Evolutionary conservation across 2,113 vertebrate genomes (phyloP), one percentile per base, ranked within the genome.

Genomic region (Mugil cephalus): DNA sequence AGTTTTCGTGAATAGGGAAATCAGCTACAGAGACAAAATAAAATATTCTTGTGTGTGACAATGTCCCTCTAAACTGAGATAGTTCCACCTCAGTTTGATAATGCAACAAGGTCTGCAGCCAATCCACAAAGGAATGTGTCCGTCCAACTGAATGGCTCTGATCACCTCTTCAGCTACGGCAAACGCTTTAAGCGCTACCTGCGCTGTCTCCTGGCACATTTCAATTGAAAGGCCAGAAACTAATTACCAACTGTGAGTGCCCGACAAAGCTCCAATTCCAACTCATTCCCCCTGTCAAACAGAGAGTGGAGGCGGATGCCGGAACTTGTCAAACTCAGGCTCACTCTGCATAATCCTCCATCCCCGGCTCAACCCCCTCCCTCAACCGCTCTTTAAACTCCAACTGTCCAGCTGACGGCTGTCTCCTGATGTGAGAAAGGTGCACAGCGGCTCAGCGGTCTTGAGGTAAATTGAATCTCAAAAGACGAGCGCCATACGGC

Each of bases 401-500:
- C 14, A 65, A 50, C 55, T 58, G 68, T 82, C 77, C 63, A 46
- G 75, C 63, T 80, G 17, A 17, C 65, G 47, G 21, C 54, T 52
- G 67, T 77, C 77, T 79, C 55, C 52, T 13, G 42, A 83, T 71
- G 74, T 85, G 80, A 90, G 79, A 81, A 87, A 68, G 74, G 78
- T 72, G 60, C 79, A 84, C 69, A 70, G 69, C 30, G 19, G 74
- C 74, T 84, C 77, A 60, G 72, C 59, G 73, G 75, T 76, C 64
- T 35, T 75, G 74, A 87, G 84, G 69, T 87, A 90, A 92, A 93
- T 89, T 85, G 82, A 92, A 91, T 88, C 85, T 87, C 79, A 54
- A 70, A 82, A 87, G 83, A 89, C 67, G 71, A 64, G 76, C 84
- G 80, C 64, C 72, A 55, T 72, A 58, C 47, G 53, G 72, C 76